These are phyloP conservation scores for Pomatostomus ruficeps DNA, from an alignment of 2,113 vertebrate species.

Conservation along the genomic window DNA sequence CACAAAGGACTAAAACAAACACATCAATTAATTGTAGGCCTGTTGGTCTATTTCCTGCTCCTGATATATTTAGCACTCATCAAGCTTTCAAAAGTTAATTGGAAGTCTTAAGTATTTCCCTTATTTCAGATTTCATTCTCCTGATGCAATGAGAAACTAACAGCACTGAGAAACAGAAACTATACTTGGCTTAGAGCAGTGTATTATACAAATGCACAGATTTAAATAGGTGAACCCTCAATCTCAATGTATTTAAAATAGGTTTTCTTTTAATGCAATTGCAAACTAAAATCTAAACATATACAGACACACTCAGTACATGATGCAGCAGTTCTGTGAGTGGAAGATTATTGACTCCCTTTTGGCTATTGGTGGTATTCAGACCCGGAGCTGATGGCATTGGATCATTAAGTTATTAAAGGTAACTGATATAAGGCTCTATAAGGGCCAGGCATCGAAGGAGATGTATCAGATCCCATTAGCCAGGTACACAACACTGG, in stretches of 20 bases:
- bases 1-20: slow-evolving; percentile 23
- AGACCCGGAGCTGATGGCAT: neutral
- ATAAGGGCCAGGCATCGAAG: fast-evolving
- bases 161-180: neutral
- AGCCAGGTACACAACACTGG: neutral
- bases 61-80: slow-evolving; percentile 34
- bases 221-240: neutral
- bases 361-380: neutral
- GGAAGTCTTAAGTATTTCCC: slow-evolving; percentile 17
- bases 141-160: slow-evolving; percentile 21
- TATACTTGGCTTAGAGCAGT: neutral
- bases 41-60: slow-evolving; percentile 33
- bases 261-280: neutral
- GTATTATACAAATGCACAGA: neutral
- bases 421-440: neutral
- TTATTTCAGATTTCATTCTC: slow-evolving; percentile 11
- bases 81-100: slow-evolving; percentile 39
- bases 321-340: neutral
- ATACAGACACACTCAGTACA: neutral
- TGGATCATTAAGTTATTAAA: neutral
- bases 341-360: neutral
- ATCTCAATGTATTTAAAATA: neutral
- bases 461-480: neutral
- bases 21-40: neutral
- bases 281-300: neutral